Base-by-base conservation (phyloP, 2,888 invertebrate genomes). In the Macrosoma leucophasiata region DNA sequence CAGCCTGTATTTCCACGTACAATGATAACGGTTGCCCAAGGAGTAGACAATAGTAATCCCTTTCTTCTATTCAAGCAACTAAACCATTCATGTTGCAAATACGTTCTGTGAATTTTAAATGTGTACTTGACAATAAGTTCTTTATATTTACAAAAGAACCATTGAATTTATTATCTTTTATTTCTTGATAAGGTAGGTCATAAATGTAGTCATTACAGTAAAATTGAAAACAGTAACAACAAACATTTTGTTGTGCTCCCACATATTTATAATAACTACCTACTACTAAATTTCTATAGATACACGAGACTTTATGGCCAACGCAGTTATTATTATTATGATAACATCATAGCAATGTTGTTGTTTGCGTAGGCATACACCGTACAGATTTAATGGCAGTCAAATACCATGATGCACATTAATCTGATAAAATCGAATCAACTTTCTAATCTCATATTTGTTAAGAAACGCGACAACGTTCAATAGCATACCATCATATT, bases 381-480 rank as follows among this genome's bases (percentile, higher is more conserved):
- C 29, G 29, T 48, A 43, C 30, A 33, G 36, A 27, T 11, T 18
- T 6, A 25, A 11, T 12, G 22, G 13, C 15, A 26, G 14, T 15
- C 15, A 9, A 26, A 26, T 33, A 33, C 48, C 45, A 48, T 52
- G 40, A 41, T 33, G 41, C 46, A 46, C 35, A 46, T 43, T 36
- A 32, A 41, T 41, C 38, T 46, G 57, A 65, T 69, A 56, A 48
- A 50, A 65, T 59, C 55, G 52, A 49, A 40, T 43, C 48, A 49
- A 74, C 78, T 81, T 81, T 81, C 78, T 79, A 76, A 75, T 72
- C 61, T 58, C 54, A 48, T 51, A 58, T 49, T 28, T 29, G 18
- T 52, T 44, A 47, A 47, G 14, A 59, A 56, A 65, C 62, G 58
- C 64, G 66, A 67, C 67, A 64, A 55, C 54, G 51, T 56, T 53